A percentile compares a stretch with the other conserved stretches of the same genome.
Evolutionary conservation across 2,797 vertebrate species (phyloP).

Genomic region (Artibeus lituratus): DNA sequence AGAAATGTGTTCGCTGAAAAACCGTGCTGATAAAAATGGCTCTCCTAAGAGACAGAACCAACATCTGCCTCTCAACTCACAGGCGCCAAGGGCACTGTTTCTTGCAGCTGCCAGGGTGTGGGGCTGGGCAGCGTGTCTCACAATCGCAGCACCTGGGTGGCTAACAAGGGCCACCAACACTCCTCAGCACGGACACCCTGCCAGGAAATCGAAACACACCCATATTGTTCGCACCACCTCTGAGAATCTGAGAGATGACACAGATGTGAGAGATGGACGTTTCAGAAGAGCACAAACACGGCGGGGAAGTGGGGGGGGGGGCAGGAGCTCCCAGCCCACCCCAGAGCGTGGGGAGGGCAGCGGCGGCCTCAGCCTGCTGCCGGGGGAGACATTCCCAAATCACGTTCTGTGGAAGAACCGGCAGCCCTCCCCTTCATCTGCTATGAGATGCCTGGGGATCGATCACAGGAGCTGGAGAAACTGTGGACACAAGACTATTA

Average conservation of each 20-base stretch:
- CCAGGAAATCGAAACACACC: background rate
- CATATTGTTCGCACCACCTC: background rate
- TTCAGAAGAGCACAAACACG: background rate
- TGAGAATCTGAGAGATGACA: background rate
- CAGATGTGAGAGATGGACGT: accelerated
- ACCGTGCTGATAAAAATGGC: accelerated
- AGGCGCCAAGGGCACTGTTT: background rate
- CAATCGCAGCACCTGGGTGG: background rate
- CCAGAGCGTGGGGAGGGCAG: accelerated
- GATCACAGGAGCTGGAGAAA: background rate
- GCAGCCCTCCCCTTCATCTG: accelerated
- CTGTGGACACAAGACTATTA: background rate
- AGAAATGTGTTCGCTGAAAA: background rate
- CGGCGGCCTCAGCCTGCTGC: accelerated
- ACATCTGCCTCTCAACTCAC: background rate
- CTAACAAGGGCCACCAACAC: accelerated
- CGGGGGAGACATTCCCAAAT: background rate
- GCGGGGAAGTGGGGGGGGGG: accelerated
- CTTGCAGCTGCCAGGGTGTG: accelerated
- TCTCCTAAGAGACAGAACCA: background rate
- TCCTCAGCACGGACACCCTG: background rate
- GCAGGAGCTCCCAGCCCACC: accelerated
- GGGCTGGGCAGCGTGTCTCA: accelerated
- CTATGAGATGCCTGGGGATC: background rate
- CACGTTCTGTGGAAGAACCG: accelerated